A percentile compares a stretch with the other conserved stretches of the same genome.
phyloP scores from a whole-genome alignment of 2,888 invertebrate species.

The Sminthurides aquaticus region DNA sequence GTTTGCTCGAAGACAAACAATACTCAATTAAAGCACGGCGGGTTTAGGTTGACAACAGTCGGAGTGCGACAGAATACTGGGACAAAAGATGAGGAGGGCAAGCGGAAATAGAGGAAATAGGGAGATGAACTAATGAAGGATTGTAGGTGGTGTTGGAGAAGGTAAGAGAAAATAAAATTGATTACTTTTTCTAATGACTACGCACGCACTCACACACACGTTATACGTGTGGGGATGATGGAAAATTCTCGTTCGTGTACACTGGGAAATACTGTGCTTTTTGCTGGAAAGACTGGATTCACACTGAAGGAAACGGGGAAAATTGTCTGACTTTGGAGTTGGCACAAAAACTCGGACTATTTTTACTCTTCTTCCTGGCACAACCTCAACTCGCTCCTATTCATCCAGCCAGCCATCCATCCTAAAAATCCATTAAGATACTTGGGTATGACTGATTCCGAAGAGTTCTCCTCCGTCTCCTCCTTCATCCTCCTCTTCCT shows the following conservation, averaged over 20 bases:
- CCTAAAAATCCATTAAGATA: neutral
- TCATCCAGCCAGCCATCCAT: neutral
- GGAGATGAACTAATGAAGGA: neutral
- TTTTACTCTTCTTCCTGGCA: constrained; percentile 22
- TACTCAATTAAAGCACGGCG: too few species aligned
- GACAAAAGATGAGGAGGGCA: too few species aligned
- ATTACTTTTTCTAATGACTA: constrained; percentile 4
- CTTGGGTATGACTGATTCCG: neutral
- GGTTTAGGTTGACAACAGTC: too few species aligned
- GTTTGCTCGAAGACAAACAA: too few species aligned
- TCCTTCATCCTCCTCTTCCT: too few species aligned
- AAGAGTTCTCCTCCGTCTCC: too few species aligned
- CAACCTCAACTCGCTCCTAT: constrained; percentile 3
- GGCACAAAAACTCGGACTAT: constrained; percentile 23
- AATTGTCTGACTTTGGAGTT: constrained; percentile 17
- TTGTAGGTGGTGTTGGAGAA: too few species aligned
- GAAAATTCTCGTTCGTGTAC: neutral
- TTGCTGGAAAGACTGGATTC: constrained; percentile 14
- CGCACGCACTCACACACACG: constrained; percentile 2
- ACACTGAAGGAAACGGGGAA: constrained; percentile 18
- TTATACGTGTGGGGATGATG: neutral
- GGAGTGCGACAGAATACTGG: too few species aligned
- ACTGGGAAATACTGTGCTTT: neutral
- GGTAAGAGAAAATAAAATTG: neutral
- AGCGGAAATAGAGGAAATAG: too few species aligned